These are phyloP conservation scores for Stercorarius parasiticus DNA, from an alignment of 2,113 vertebrate genomes.

Conservation along the genomic window DNA sequence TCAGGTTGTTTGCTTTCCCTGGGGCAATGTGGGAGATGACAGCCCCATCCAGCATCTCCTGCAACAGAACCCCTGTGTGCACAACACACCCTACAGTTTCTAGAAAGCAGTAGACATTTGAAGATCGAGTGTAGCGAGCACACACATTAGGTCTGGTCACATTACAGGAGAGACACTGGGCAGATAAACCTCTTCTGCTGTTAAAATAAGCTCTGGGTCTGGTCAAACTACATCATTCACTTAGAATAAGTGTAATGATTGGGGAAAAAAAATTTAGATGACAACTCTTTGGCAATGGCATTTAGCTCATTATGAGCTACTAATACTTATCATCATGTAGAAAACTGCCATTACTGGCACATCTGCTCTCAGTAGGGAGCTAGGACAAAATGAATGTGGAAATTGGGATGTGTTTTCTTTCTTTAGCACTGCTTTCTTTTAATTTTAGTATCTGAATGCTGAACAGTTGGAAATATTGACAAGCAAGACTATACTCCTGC, in stretches of 20 bases:
- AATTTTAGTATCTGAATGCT: neutral
- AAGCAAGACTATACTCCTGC: neutral
- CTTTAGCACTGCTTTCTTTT: neutral
- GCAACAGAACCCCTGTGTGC: too few species aligned
- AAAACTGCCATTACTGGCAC: neutral
- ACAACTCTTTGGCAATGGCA: neutral
- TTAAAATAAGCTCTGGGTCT: neutral
- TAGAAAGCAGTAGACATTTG: neutral
- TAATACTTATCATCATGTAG: neutral
- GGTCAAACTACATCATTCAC: neutral
- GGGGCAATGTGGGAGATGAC: neutral
- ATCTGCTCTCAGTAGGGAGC: neutral
- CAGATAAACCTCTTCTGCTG: neutral
- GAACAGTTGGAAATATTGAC: neutral
- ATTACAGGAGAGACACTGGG: neutral
- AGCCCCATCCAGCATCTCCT: neutral
- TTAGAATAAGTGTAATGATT: neutral
- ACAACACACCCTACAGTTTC: neutral
- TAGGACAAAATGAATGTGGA: neutral
- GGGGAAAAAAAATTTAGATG: neutral
- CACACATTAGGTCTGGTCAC: rapidly evolving
- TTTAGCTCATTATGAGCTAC: neutral
- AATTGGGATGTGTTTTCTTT: neutral
- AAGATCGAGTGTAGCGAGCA: neutral
- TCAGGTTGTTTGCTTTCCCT: neutral